Evolutionary conservation across 2,888 invertebrate species (phyloP), one percentile per base, ranked within the genome.

Genomic region (Microplitis deprimator): DNA sequence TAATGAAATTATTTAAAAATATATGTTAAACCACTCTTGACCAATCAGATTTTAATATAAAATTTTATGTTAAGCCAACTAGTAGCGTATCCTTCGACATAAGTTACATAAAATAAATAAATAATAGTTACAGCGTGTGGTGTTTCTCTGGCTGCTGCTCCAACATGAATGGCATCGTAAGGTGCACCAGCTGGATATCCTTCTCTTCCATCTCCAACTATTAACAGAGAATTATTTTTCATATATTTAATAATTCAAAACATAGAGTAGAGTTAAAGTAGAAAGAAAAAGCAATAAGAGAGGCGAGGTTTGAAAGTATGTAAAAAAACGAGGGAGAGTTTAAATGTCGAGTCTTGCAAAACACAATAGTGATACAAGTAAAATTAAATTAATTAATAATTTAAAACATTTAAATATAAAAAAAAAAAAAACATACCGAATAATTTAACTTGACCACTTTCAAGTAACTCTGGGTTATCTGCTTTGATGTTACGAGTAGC

Each of bases 91-190:
- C 2, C 1, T 20, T 20, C 20, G 20, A 20, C 2, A 20, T 20
- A 20, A 20, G 50, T 50, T 50, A 50, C 8, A 50, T 10, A 13
- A 50, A 50, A 13, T 10, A 29, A 65, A 65, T 50, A 16, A 7
- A 20, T 7, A 10, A 10, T 69, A 75, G 3, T 92, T 88, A 96
- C 93, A 82, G 93, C 92, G 89, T 94, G 92, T 39, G 97, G 97
- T 77, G 96, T 91, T 76, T 92, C 92, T 5, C 95, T 93, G 8
- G 97, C 95, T 50, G 97, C 97, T 8, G 97, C 97, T 72, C 97
- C 97, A 6, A 97, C 97, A 90, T 98, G 98, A 83, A 98, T 98
- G 17, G 97, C 97, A 91, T 97, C 94, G 86, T 94, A 98, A 0
- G 97, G 97, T 5, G 94, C 96, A 81, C 93, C 92, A 75, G 92